These are phyloP conservation scores for Euwallacea similis DNA, from an alignment of 1,140 invertebrate species.

Conservation along the genomic window DNA sequence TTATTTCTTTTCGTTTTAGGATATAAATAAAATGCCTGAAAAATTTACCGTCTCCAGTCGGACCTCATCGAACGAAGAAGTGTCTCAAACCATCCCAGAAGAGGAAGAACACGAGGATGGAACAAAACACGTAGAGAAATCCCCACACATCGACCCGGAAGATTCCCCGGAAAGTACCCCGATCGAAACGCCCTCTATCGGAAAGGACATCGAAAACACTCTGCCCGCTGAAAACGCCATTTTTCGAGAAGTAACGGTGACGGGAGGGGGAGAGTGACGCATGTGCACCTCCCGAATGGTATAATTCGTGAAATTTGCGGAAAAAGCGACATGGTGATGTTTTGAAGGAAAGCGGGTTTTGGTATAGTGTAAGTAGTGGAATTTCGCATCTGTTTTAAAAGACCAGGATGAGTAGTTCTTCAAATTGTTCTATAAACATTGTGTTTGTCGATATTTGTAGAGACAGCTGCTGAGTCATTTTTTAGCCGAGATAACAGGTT, in stretches of 20 bases:
- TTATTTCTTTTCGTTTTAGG: conserved; percentile 26
- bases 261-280: conserved; percentile 45
- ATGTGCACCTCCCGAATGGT: neutral
- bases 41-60: conserved; percentile 35
- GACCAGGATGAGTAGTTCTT: no score
- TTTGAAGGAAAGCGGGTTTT: conserved; percentile 33
- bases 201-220: conserved; percentile 32
- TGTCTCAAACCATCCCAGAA: conserved; percentile 49
- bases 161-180: conserved; percentile 30
- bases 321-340: conserved; percentile 33
- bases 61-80: conserved; percentile 46
- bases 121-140: conserved; percentile 28
- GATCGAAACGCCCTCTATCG: conserved; percentile 45
- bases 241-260: conserved; percentile 49
- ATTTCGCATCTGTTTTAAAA: no score
- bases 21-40: conserved; percentile 39
- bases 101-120: conserved; percentile 48
- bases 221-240: conserved; percentile 45
- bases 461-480: no score
- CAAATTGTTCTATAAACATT: no score
- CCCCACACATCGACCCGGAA: conserved; percentile 17
- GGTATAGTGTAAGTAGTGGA: neutral
- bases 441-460: no score
- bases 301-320: conserved; percentile 1
- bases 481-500: no score